Percentiles rank a stretch among this genome's conserved stretches.
Conservation (phyloP, 53 echinoderm and acorn worm genomes). For the Henricia sp. region DNA sequence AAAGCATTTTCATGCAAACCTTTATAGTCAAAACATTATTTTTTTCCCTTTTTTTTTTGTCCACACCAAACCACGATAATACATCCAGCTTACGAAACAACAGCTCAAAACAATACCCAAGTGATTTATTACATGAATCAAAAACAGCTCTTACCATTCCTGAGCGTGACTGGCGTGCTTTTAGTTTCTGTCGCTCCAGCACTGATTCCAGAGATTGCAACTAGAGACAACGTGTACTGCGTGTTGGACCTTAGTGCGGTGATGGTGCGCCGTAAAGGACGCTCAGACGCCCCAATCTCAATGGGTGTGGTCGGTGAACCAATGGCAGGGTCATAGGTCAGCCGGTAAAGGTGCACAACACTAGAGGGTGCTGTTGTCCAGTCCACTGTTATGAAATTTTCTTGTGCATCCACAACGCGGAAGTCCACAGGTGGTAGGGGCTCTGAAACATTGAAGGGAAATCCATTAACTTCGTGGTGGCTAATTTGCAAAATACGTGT, state of each 20-base stretch:
- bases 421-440: background rate
- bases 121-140: no score
- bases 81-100: no score
- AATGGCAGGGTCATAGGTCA: constrained; percentile 44
- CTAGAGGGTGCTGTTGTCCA: constrained; percentile 20
- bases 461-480: no score
- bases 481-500: no score
- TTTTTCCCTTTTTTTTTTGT: no score
- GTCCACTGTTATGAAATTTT: constrained; percentile 20
- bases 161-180: background rate
- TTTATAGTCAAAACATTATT: no score
- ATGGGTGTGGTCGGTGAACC: constrained; percentile 40
- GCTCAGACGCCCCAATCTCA: background rate
- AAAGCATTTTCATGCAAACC: no score
- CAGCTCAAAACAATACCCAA: no score
- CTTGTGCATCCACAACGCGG: background rate
- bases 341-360: constrained; percentile 33
- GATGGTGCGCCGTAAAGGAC: constrained; percentile 2
- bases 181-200: background rate
- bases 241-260: constrained; percentile 30
- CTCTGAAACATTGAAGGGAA: constrained; percentile 2
- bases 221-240: constrained; percentile 40
- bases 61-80: no score
- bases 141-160: constrained; percentile 14
- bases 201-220: constrained; percentile 26